Evolutionary conservation across 2,113 vertebrate genomes (phyloP), one percentile per base, ranked within the genome.

Genomic region (Cryptoleucopteryx plumbea): DNA sequence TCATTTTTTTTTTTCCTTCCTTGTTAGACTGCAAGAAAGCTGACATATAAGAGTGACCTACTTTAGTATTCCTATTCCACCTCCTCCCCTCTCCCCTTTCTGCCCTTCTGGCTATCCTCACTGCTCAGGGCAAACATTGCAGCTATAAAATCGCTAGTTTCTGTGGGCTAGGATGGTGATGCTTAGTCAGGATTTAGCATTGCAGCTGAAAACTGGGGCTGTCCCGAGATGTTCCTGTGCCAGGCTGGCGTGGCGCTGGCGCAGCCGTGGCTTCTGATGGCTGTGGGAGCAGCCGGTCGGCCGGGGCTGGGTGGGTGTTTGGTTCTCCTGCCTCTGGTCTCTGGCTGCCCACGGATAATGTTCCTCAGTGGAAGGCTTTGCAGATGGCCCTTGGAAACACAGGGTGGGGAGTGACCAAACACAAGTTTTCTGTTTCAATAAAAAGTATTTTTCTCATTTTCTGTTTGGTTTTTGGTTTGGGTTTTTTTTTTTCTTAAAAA

Each of bases 251-350:
- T 48, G 40, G 45, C 16, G 1, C 16, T 52, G 31, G 25, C 1
- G 5, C 34, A 29, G 48, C 36, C 1, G 5, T 48, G 40, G 45
- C 16, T 47, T 19, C 45, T 8, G 13, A 4, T 36, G 62, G 55
- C 82, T 29, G 9, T 1, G 5, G 59, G 53, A 78, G 32, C 47
- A 47, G 38, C 38, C 0, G 6, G 16, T 50, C 27, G 29, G 8
- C 52, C 1, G 2, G 63, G 17, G 8, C 32, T 23, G 55, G 12
- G 1, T 1, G 9, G 29, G 16, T 5, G 21, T 36, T 34, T 25
- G 29, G 16, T 34, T 63, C 9, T 82, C 20, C 21, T 23, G 16
- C 38, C 15, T 18, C 63, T 52, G 55, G 22, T 38, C 29, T 7
- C 8, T 23, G 50, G 6, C 21, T 86, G 25, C 11, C 20, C 16